phyloP scores from a whole-genome alignment of 2,113 vertebrate genomes.

The Peucedramus taeniatus region DNA sequence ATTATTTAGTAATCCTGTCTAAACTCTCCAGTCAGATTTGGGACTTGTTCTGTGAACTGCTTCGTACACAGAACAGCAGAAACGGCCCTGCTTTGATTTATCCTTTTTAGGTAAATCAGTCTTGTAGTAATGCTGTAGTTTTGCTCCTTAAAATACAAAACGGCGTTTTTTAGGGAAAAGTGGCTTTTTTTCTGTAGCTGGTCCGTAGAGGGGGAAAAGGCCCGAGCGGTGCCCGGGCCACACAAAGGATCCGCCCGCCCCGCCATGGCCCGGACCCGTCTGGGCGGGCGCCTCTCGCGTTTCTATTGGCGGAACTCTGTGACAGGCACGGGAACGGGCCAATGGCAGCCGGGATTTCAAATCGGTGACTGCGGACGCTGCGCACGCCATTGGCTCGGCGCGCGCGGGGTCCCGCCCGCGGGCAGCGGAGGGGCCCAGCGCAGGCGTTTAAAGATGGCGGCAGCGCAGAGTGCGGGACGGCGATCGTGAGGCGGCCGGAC shows the following conservation, averaged over 20 bases:
- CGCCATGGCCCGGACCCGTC: accelerated
- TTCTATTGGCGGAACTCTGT: background rate
- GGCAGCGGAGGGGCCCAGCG: background rate
- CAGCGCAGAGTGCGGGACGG: background rate
- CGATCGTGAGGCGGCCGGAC: background rate
- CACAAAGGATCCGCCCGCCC: background rate
- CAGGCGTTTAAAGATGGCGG: slow-evolving; percentile 58
- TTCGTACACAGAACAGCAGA: accelerated
- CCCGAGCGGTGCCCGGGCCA: accelerated
- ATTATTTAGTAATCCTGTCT: background rate
- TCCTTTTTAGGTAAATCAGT: background rate
- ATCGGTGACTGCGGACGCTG: accelerated
- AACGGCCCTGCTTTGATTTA: background rate
- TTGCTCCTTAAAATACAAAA: background rate
- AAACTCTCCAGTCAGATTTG: accelerated
- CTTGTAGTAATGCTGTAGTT: background rate
- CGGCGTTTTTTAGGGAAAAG: background rate
- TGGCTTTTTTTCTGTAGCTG: accelerated
- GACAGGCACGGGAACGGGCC: accelerated
- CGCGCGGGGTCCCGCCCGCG: background rate
- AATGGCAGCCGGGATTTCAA: background rate
- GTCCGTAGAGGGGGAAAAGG: accelerated
- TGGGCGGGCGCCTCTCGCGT: background rate
- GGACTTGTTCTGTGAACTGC: background rate
- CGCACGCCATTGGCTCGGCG: background rate